phyloP scores from a whole-genome alignment of 2,113 vertebrate genomes.

The Pituophis catenifer region DNA sequence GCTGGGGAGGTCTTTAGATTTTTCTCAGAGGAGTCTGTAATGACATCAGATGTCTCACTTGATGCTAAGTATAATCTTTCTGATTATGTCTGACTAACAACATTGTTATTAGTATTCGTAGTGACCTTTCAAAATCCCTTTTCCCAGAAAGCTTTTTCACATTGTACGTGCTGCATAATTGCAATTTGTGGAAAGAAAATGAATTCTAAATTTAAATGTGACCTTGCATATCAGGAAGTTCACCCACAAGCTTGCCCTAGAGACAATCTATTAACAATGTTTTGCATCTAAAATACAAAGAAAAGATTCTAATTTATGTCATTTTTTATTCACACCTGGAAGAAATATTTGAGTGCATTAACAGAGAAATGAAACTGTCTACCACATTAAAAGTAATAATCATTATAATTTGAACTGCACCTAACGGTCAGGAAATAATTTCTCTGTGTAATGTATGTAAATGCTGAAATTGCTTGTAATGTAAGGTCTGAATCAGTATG shows the following conservation, averaged over 20 bases:
- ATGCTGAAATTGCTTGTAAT: conserved; percentile 8
- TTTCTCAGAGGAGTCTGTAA: conserved; percentile 25
- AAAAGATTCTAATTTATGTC: not conserved
- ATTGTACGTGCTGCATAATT: conserved; percentile 12
- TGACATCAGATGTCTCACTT: conserved; percentile 33
- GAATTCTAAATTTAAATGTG: conserved; percentile 26
- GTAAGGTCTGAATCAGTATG: not conserved
- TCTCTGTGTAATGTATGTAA: not conserved
- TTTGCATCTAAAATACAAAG: conserved; percentile 11
- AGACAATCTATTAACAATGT: not conserved
- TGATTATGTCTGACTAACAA: conserved; percentile 20
- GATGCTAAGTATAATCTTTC: conserved; percentile 39
- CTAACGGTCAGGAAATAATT: not conserved
- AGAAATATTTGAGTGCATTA: not conserved
- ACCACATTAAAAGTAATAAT: conserved; percentile 1
- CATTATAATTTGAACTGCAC: not conserved
- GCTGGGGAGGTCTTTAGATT: not conserved
- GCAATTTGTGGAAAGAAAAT: conserved; percentile 19
- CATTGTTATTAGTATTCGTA: conserved; percentile 40
- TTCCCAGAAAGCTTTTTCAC: conserved; percentile 26
- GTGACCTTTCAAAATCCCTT: conserved; percentile 21
- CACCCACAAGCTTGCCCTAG: not conserved
- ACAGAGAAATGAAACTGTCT: not conserved
- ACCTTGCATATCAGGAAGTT: not conserved
- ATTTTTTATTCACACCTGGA: not conserved